Base-by-base conservation (phyloP, 2,888 invertebrate genomes). In the Barypeithes pellucidus region DNA sequence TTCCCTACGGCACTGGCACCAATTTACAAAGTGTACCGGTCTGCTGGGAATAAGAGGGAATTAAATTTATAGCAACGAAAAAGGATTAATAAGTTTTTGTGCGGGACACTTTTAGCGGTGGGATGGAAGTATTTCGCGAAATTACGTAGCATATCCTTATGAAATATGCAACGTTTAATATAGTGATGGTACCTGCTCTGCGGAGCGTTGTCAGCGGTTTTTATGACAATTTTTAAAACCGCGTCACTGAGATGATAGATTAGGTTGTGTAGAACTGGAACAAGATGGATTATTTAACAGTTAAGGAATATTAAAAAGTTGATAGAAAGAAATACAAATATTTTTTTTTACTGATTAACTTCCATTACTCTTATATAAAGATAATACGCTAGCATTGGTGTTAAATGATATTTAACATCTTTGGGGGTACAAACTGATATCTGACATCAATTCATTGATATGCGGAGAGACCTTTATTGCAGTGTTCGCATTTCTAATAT, bases 1-100 rank as follows among this genome's bases (percentile, higher is more conserved):
- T 43, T 57, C 67, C 67, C 72, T 57, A 72, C 67, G 72, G 67
- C 67, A 67, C 72, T 62, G 67, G 36, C 41, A 61, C 52, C 68
- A 69, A 69, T 69, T 73, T 63, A 59, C 65, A 69, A 69, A 69
- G 68, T 73, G 50, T 65, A 65, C 73, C 24, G 60, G 59, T 67
- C 72, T 29, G 36, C 9, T 5, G 73, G 73, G 73, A 73, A 69
- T 61, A 60, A 36, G 29, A 29, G 39, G 57, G 69, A 69, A 73
- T 73, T 73, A 73, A 73, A 73, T 73, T 69, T 73, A 73, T 73
- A 43, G 69, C 69, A 69, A 70, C 66, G 54, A 54, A 62, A 70
- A 74, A 74, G 70, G 74, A 74, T 74, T 74, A 74, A 74, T 74
- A 74, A 70, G 66, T 66, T 70, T 73, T 73, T 68, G 50, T 29